phyloP scores from a whole-genome alignment of 2,888 invertebrate genomes.

The Corbicula japonica region DNA sequence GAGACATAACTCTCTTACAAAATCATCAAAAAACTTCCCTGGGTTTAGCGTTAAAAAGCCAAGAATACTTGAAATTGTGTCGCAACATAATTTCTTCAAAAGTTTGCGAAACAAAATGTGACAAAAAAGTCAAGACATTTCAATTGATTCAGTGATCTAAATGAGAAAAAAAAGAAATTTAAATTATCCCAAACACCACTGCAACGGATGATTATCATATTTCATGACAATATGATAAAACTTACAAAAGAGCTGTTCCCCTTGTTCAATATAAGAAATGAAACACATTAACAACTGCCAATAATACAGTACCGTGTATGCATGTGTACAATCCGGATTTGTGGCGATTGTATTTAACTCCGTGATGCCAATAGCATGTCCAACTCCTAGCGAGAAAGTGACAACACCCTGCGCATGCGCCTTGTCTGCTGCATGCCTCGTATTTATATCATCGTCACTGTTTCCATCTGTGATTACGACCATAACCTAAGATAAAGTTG shows the following conservation, averaged over 20 bases:
- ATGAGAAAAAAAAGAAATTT: no score
- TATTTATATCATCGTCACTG: slow-evolving; percentile 67
- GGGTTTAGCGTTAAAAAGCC: background rate
- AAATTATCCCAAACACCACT: no score
- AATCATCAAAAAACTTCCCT: background rate
- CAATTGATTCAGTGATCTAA: no score
- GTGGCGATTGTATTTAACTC: slow-evolving; percentile 73
- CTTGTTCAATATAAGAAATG: no score
- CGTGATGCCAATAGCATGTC: slow-evolving; percentile 43
- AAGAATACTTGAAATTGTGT: background rate
- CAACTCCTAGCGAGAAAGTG: slow-evolving; percentile 75
- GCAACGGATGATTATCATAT: no score
- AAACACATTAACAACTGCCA: background rate
- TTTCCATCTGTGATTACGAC: slow-evolving; percentile 74
- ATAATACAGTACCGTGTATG: slow-evolving; percentile 56
- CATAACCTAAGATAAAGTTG: slow-evolving; percentile 63
- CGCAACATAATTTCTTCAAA: no score
- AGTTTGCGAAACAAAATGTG: no score
- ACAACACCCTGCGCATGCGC: slow-evolving; percentile 62
- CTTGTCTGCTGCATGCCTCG: slow-evolving; percentile 63
- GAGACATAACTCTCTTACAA: no score
- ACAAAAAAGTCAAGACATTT: no score
- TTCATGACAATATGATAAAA: no score
- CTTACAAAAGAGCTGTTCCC: no score
- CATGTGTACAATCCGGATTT: slow-evolving; percentile 73